phyloP scores from a whole-genome alignment of 2,113 vertebrate genomes.

The Paratilapia polleni region DNA sequence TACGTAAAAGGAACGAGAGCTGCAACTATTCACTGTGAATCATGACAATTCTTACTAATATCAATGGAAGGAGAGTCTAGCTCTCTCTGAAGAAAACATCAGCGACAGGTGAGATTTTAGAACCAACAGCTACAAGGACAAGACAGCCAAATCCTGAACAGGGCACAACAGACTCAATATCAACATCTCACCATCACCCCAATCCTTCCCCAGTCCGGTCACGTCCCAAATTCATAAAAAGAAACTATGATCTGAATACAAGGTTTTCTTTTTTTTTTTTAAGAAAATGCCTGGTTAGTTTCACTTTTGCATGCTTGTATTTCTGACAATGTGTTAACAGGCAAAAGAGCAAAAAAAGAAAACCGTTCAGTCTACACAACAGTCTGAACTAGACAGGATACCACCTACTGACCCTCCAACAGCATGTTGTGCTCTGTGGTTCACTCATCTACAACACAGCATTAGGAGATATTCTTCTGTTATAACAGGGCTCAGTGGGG shows the following conservation, averaged over 20 bases:
- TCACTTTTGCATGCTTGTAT: background rate
- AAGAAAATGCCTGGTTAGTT: background rate
- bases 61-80: background rate
- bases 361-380: background rate
- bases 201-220: background rate
- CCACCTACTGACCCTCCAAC: background rate
- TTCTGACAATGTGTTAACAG: background rate
- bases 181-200: conserved; percentile 18
- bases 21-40: background rate
- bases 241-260: background rate
- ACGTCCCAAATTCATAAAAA: background rate
- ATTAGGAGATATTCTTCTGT: background rate
- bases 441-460: background rate
- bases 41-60: background rate
- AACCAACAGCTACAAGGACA: conserved; percentile 5
- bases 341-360: background rate
- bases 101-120: background rate
- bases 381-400: background rate
- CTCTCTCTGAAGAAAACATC: background rate
- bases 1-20: background rate
- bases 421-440: background rate
- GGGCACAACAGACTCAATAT: background rate
- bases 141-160: conserved; percentile 5
- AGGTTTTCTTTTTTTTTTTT: background rate
- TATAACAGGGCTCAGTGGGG: background rate